A percentile compares a stretch with the other conserved stretches of the same genome.
Conservation (phyloP, 2,113 vertebrate species). For the Pomatostomus ruficeps region DNA sequence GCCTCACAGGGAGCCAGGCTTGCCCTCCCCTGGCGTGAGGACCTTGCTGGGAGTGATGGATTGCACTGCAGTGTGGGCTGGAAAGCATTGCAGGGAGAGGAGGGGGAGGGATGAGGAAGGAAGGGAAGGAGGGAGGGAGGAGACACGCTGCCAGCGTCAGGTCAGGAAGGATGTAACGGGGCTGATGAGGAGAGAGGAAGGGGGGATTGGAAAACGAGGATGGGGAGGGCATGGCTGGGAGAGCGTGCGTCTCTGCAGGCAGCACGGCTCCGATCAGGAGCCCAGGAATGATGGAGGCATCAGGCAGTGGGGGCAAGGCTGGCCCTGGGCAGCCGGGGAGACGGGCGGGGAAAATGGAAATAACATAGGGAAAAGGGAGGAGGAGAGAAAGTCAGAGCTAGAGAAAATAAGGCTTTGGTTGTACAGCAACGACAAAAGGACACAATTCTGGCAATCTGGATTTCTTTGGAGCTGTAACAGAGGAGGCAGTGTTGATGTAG, state of each 20-base stretch:
- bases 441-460: neutral
- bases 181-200: neutral
- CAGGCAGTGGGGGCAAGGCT: neutral
- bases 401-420: neutral
- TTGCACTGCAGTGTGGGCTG: conserved; percentile 63
- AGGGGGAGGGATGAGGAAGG: conserved; percentile 10
- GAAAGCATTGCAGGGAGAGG: conserved; percentile 40
- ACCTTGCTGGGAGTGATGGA: conserved; percentile 61
- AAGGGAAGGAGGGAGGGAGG: conserved; percentile 18
- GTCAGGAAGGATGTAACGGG: conserved; percentile 28
- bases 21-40: neutral
- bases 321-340: neutral
- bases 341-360: neutral
- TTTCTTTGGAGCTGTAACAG: neutral
- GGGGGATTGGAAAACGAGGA: neutral
- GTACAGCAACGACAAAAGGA: neutral
- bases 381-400: neutral
- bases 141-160: conserved; percentile 36
- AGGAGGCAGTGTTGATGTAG: neutral
- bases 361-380: neutral
- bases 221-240: neutral
- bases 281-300: neutral
- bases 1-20: neutral
- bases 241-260: neutral
- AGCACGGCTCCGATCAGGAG: neutral